Evolutionary conservation across 2,888 invertebrate species (phyloP).

Genomic region (Mesochorus sp.): DNA sequence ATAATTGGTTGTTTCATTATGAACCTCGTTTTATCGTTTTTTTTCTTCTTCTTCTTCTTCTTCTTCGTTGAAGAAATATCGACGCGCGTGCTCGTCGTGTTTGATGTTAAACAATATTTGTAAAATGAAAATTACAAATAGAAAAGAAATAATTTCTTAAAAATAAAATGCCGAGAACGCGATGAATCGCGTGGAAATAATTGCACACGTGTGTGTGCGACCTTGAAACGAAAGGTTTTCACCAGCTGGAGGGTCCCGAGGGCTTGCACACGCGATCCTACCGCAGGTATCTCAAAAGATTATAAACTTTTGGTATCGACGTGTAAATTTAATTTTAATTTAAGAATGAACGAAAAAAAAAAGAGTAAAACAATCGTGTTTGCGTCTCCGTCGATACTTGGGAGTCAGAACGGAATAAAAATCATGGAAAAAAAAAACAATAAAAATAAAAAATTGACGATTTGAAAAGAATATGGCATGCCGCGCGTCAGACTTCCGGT

Average conservation of each 20-base stretch:
- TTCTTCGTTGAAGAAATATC: neutral
- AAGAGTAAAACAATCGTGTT: conserved; percentile 17
- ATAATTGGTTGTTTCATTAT: conserved; percentile 21
- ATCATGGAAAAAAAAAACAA: conserved; percentile 4
- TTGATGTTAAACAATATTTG: conserved; percentile 22
- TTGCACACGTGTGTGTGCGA: conserved; percentile 13
- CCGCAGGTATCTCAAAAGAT: neutral
- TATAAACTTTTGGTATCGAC: conserved; percentile 31
- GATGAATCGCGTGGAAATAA: neutral
- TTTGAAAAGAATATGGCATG: conserved; percentile 32
- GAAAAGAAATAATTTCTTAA: neutral
- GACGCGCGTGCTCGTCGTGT: conserved; percentile 31
- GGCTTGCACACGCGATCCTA: conserved; percentile 11
- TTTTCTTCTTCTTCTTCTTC: neutral
- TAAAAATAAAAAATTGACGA: neutral
- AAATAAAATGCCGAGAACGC: neutral
- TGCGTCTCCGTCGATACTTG: conserved; percentile 16
- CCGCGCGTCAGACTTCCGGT: conserved; percentile 27
- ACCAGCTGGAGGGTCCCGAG: neutral
- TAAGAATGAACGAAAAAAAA: conserved; percentile 26
- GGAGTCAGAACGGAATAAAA: neutral
- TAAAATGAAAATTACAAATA: neutral
- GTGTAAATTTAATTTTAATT: conserved; percentile 45
- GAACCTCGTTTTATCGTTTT: neutral
- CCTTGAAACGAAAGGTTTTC: neutral